These are phyloP conservation scores for Pycnonotus jocosus DNA, from an alignment of 2,113 vertebrate genomes.

Conservation along the genomic window DNA sequence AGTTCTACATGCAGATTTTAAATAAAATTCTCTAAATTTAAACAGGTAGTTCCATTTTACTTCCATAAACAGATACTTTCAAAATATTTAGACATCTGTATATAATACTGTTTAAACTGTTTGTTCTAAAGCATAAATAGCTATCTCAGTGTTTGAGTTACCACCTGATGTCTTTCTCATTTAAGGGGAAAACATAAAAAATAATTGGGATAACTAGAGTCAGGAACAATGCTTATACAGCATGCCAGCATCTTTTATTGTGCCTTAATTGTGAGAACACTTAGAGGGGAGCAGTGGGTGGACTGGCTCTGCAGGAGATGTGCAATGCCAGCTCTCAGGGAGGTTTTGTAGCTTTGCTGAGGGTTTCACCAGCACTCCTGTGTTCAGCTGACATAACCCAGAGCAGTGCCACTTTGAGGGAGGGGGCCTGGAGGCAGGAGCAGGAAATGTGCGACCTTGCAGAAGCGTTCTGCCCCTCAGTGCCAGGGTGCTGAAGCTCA, in stretches of 20 bases:
- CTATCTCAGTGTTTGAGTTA: conserved; percentile 79
- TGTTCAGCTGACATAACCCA: not conserved
- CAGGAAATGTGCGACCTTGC: no score
- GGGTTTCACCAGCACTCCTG: not conserved
- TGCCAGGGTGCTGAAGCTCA: fast-evolving
- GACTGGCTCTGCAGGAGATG: not conserved
- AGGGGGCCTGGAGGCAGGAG: not conserved
- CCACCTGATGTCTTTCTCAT: conserved; percentile 69
- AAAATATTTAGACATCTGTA: conserved; percentile 85
- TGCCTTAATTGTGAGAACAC: conserved; percentile 25
- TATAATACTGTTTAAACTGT: conserved; percentile 80
- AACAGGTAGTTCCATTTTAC: conserved; percentile 80
- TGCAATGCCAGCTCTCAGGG: not conserved
- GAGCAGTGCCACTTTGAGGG: not conserved
- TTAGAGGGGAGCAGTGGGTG: not conserved
- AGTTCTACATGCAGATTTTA: conserved; percentile 63
- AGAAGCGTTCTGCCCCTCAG: not conserved
- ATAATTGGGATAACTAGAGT: conserved; percentile 63
- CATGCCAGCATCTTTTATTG: conserved; percentile 65
- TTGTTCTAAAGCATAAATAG: conserved; percentile 84
- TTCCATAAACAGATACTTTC: conserved; percentile 76
- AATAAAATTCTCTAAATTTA: conserved; percentile 73
- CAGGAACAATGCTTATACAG: conserved; percentile 69
- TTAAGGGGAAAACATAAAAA: conserved; percentile 70
- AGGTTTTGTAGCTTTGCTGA: not conserved